phyloP scores from a whole-genome alignment of 2,797 vertebrate species.

The Clarias fuscus region DNA sequence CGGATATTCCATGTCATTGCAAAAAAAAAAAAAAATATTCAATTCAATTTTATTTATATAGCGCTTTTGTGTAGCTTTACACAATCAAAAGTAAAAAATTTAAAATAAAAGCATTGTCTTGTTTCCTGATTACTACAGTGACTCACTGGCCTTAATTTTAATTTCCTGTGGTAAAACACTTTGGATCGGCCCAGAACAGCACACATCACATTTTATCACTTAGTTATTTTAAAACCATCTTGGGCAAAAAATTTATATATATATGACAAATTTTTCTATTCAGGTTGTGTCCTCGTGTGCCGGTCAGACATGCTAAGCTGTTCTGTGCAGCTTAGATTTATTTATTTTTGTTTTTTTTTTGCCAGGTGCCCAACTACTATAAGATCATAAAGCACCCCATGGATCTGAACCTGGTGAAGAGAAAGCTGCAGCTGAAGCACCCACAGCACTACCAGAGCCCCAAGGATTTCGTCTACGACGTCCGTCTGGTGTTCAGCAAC shows the following conservation, averaged over 20 bases:
- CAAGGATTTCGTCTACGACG: slow-evolving; percentile 92
- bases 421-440: slow-evolving; percentile 90
- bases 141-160: too few relatives aligned
- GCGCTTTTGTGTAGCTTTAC: too few relatives aligned
- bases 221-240: background rate
- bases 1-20: too few relatives aligned
- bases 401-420: slow-evolving; percentile 95
- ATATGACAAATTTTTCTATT: background rate
- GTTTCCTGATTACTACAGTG: too few relatives aligned
- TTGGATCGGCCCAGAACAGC: too few relatives aligned
- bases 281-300: background rate
- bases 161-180: too few relatives aligned
- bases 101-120: too few relatives aligned
- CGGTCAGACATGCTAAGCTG: background rate
- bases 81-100: too few relatives aligned
- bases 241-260: background rate
- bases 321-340: slow-evolving; percentile 1
- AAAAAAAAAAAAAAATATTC: too few relatives aligned
- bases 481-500: slow-evolving; percentile 96
- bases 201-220: too few relatives aligned
- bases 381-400: slow-evolving; percentile 99
- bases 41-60: too few relatives aligned
- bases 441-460: slow-evolving; percentile 87
- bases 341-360: slow-evolving; percentile 8
- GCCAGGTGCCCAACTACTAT: slow-evolving; percentile 97